These are phyloP conservation scores for Brienomyrus brachyistius DNA, from an alignment of 2,113 vertebrate genomes.

Conservation along the genomic window DNA sequence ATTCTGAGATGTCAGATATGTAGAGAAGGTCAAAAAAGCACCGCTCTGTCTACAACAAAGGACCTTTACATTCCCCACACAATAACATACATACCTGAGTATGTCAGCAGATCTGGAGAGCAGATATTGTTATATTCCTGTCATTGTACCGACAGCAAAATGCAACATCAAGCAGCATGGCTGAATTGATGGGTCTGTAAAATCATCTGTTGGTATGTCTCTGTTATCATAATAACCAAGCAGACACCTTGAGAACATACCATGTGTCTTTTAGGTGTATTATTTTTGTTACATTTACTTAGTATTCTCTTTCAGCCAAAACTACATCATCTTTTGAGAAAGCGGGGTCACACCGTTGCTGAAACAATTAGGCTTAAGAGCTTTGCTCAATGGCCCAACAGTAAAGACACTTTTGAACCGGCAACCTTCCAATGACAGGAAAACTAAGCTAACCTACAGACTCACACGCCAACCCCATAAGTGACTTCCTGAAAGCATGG, in stretches of 20 bases:
- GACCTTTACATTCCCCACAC: not conserved
- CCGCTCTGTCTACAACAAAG: not conserved
- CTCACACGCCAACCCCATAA: not conserved
- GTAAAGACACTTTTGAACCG: not conserved
- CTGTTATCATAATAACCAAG: not conserved
- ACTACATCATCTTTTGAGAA: not conserved
- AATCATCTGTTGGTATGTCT: not conserved
- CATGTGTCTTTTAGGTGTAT: not conserved
- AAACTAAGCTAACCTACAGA: not conserved
- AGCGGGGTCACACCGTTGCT: not conserved
- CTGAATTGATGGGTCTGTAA: not conserved
- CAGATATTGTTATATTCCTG: not conserved
- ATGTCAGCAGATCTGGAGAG: not conserved
- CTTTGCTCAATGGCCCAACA: not conserved
- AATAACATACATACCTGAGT: constrained; percentile 4
- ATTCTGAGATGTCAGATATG: not conserved
- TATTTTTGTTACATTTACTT: not conserved
- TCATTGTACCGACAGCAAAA: not conserved
- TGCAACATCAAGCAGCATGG: not conserved
- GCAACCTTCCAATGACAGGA: not conserved
- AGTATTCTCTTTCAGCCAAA: not conserved
- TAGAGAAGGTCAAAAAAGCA: not conserved
- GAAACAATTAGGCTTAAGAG: not conserved
- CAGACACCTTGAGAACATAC: not conserved
- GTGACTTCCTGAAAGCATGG: not conserved